Conservation (phyloP, 2,888 invertebrate species). For the Ornithoptera alexandrae region DNA sequence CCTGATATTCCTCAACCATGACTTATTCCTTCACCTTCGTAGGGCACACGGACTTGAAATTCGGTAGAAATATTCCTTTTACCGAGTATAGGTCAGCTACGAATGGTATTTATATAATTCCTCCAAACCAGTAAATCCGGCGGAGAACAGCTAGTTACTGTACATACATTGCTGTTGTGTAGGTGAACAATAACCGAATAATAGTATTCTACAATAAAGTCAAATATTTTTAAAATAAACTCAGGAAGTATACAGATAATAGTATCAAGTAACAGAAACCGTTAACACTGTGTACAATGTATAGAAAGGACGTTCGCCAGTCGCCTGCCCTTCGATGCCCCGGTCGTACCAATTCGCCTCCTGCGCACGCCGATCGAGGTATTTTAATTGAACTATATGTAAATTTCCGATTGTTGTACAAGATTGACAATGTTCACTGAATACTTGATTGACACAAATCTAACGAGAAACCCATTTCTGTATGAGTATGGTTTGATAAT, state of each 20-base stretch:
- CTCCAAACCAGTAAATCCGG: too few relatives aligned
- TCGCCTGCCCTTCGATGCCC: constrained; percentile 41
- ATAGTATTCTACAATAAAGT: too few relatives aligned
- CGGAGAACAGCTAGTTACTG: too few relatives aligned
- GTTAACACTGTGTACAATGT: constrained; percentile 18
- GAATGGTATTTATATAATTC: too few relatives aligned
- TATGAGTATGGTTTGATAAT: neutral
- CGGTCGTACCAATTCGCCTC: constrained; percentile 23
- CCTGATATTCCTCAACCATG: too few relatives aligned
- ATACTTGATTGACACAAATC: constrained; percentile 24
- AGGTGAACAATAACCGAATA: too few relatives aligned
- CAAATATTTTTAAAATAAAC: neutral
- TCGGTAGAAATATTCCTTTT: too few relatives aligned
- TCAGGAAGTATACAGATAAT: neutral
- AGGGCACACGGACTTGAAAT: too few relatives aligned
- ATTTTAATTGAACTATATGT: constrained; percentile 31
- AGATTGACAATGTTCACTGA: constrained; percentile 22
- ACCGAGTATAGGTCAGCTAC: too few relatives aligned
- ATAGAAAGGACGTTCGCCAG: constrained; percentile 44
- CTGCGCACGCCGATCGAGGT: constrained; percentile 15
- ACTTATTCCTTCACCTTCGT: too few relatives aligned
- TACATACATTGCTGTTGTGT: too few relatives aligned
- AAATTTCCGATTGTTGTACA: constrained; percentile 30
- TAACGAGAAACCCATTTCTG: constrained; percentile 10
- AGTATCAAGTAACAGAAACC: neutral